Percentiles rank a stretch among this genome's conserved stretches.
Conservation (phyloP, 2,113 vertebrate species). For the Cyphotilapia sp. region DNA sequence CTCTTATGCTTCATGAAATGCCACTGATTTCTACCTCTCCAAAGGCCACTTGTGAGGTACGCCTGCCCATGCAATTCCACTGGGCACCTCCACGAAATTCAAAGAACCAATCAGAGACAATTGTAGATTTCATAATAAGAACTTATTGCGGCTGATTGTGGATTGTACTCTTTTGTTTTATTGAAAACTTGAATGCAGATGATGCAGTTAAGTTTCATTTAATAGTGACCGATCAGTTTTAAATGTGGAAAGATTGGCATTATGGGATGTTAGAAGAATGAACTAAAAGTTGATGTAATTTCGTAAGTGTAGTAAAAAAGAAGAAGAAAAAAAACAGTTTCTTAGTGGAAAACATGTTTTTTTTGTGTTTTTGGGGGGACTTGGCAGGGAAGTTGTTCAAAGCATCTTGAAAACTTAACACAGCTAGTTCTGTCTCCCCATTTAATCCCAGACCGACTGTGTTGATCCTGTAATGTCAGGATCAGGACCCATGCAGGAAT, state of each 20-base stretch:
- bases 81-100: not conserved
- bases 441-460: not conserved
- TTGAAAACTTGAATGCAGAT: not conserved
- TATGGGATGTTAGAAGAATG: not conserved
- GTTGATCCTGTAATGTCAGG: not conserved
- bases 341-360: not conserved
- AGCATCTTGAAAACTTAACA: not conserved
- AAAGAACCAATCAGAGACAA: slow-evolving; percentile 35
- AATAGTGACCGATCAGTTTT: not conserved
- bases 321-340: not conserved
- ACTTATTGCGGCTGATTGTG: slow-evolving; percentile 6
- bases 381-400: not conserved
- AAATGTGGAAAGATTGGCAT: not conserved
- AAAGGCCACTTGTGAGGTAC: slow-evolving; percentile 2
- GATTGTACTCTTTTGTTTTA: not conserved
- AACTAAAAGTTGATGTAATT: not conserved
- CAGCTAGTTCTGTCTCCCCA: not conserved
- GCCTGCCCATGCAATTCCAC: not conserved
- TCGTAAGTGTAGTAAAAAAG: not conserved
- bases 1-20: slow-evolving; percentile 13
- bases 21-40: slow-evolving; percentile 30
- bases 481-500: not conserved
- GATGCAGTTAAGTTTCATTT: not conserved
- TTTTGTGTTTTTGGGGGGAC: not conserved
- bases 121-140: slow-evolving; percentile 8